Conservation (phyloP, 2,797 vertebrate genomes). For the Lithobates pipiens region DNA sequence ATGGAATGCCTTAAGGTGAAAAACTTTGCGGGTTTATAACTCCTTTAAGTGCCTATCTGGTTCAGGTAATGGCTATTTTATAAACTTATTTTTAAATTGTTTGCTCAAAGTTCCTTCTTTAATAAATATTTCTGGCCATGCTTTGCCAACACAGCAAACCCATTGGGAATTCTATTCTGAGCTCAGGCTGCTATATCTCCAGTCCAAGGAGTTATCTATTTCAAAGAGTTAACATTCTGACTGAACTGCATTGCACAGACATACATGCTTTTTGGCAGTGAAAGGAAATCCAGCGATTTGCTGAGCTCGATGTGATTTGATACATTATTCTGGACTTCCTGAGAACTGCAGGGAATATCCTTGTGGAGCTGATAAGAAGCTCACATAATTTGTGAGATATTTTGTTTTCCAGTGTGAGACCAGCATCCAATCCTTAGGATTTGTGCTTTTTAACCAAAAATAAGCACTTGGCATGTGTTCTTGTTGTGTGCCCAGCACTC, state of each 20-base stretch:
- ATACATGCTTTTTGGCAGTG: slow-evolving; percentile 32
- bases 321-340: slow-evolving; percentile 46
- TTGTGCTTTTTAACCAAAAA: too few relatives aligned
- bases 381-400: slow-evolving; percentile 1
- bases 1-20: too few relatives aligned
- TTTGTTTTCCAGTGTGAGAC: not conserved
- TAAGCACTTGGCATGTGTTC: too few relatives aligned
- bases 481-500: too few relatives aligned
- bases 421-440: not conserved
- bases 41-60: too few relatives aligned
- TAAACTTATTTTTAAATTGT: not conserved
- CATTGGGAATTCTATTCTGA: not conserved
- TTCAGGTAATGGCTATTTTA: not conserved
- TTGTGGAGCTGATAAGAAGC: slow-evolving; percentile 18
- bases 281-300: slow-evolving; percentile 23
- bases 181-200: not conserved
- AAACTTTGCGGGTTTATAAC: too few relatives aligned
- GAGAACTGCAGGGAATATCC: slow-evolving; percentile 11
- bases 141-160: not conserved
- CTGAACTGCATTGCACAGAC: slow-evolving; percentile 1
- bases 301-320: slow-evolving; percentile 37
- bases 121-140: not conserved
- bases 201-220: not conserved
- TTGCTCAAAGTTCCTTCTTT: not conserved
- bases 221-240: slow-evolving; percentile 18